These are phyloP conservation scores for Colostygia pectinataria DNA, from an alignment of 2,888 invertebrate genomes.

Conservation along the genomic window DNA sequence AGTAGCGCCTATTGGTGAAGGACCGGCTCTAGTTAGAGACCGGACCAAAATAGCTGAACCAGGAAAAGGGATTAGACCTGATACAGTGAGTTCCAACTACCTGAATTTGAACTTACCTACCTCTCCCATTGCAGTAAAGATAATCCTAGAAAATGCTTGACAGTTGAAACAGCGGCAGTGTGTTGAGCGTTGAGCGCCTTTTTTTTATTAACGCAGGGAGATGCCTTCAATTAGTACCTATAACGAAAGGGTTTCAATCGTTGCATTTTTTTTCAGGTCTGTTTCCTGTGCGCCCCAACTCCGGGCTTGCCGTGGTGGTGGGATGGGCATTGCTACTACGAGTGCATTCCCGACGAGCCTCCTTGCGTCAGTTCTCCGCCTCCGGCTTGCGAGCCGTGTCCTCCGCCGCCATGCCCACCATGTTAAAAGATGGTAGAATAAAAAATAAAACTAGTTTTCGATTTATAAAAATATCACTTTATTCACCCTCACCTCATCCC, in stretches of 20 bases:
- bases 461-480: no score
- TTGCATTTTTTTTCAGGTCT: conserved; percentile 46
- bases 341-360: conserved; percentile 31
- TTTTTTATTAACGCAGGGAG: no score
- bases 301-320: conserved; percentile 70
- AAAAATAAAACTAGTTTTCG: background rate
- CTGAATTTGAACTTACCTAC: no score
- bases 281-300: conserved; percentile 53
- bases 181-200: no score
- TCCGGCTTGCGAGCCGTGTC: conserved; percentile 6
- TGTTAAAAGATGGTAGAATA: background rate
- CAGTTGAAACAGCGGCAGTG: no score
- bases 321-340: conserved; percentile 69
- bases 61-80: conserved; percentile 43
- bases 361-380: conserved; percentile 8
- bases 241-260: no score
- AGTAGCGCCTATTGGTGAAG: conserved; percentile 62
- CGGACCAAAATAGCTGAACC: conserved; percentile 36
- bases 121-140: no score
- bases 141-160: no score
- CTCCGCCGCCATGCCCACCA: conserved; percentile 7
- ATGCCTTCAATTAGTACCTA: no score
- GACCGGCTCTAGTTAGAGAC: conserved; percentile 41
- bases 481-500: no score
- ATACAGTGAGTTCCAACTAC: conserved; percentile 41